Base-by-base conservation (phyloP, 2,888 invertebrate species). In the Nebria salina region DNA sequence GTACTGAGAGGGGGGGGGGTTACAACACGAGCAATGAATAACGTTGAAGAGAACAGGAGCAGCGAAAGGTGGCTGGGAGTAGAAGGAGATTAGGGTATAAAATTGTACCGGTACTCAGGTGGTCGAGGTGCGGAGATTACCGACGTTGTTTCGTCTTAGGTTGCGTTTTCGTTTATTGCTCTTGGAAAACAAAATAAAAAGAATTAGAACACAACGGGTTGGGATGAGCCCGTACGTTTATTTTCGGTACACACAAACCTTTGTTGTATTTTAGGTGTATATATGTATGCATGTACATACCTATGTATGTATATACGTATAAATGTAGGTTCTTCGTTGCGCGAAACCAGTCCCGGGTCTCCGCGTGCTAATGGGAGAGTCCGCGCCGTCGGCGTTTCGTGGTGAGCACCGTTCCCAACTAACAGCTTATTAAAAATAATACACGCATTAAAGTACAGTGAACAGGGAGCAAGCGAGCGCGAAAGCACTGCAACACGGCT, bases 351-450 rank as follows among this genome's bases (percentile, higher is more conserved):
- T 70, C 77, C 26, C 72, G 20, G 70, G 70, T 70, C 77, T 42
- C 72, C 43, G 43, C 43, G 75, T 70, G 75, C 72, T 80, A 80
- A 80, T 80, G 80, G 80, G 72, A 80, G 72, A 74, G 72, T 70
- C 80, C 75, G 72, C 64, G 75, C 79, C 79, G 68, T 66, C 68
- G 75, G 79, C 79, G 54, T 80, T 80, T 70, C 75, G 79, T 64
- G 72, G 75, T 72, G 65, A 80, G 75, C 80, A 64, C 75, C 64
- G 75, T 80, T 80, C 80, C 75, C 80, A 80, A 72, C 80, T 80
- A 80, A 80, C 80, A 80, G 80, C 80, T 80, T 80, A 80, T 80
- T 80, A 80, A 80, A 80, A 80, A 80, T 80, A 80, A 80, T 80
- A 80, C 80, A 80, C 80, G 75, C 80, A 80, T 80, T 80, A 80